A percentile compares a stretch with the other conserved stretches of the same genome.
Conservation (phyloP, 2,113 vertebrate species). For the Cairina moschata region DNA sequence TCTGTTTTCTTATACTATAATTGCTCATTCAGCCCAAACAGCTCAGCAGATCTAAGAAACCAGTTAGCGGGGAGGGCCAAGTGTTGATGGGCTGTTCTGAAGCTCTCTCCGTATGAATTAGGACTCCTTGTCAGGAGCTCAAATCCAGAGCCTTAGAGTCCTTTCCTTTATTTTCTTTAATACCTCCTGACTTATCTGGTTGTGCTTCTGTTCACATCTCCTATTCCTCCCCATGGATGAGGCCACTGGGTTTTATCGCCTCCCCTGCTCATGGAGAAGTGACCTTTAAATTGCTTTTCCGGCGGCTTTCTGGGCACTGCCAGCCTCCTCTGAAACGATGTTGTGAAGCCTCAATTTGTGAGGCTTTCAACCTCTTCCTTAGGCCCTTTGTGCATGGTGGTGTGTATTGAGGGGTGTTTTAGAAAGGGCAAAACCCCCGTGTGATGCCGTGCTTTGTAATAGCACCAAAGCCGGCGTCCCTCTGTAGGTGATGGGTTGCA, state of each 20-base stretch:
- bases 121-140: neutral
- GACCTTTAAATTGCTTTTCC: neutral
- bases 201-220: neutral
- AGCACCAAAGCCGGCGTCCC: neutral
- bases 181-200: neutral
- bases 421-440: neutral
- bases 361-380: neutral
- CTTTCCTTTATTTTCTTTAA: neutral
- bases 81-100: neutral
- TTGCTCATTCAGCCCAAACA: slow-evolving; percentile 7
- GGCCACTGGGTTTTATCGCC: neutral
- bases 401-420: neutral
- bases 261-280: neutral
- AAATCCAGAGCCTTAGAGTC: neutral
- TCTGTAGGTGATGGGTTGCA: neutral
- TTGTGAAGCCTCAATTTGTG: neutral
- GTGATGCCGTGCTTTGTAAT: neutral
- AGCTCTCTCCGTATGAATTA: accelerated
- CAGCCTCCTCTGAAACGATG: neutral
- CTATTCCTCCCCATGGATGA: neutral
- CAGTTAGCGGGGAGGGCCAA: neutral
- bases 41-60: neutral
- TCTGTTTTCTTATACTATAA: slow-evolving; percentile 9
- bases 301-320: neutral
- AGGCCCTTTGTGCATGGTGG: neutral